Evolutionary conservation across 2,888 invertebrate species (phyloP).

Genomic region (Agrotis segetum): DNA sequence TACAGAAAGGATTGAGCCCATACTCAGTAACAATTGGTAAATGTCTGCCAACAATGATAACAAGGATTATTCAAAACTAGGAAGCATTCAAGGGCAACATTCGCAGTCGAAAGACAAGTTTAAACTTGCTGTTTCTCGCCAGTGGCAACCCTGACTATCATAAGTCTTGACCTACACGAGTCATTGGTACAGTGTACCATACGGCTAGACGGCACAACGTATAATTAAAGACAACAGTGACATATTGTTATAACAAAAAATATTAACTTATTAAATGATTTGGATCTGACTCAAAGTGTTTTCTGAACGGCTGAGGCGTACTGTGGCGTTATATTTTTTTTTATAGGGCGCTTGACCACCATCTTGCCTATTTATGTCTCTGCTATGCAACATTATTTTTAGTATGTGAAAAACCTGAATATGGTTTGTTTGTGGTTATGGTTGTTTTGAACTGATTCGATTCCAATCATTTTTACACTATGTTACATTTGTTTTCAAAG

Average conservation of each 20-base stretch:
- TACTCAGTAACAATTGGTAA: not conserved
- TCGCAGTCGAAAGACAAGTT: slow-evolving; percentile 4
- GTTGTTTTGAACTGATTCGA: too few relatives aligned
- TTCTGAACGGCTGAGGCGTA: slow-evolving; percentile 44
- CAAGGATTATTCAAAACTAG: not conserved
- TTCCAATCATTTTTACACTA: too few relatives aligned
- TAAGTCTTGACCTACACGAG: slow-evolving; percentile 76
- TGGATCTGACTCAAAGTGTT: slow-evolving; percentile 50
- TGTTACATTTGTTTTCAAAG: too few relatives aligned
- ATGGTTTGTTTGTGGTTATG: too few relatives aligned
- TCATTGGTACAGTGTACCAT: slow-evolving; percentile 74
- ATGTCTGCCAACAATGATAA: not conserved
- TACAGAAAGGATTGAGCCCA: not conserved
- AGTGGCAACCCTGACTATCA: slow-evolving; percentile 47
- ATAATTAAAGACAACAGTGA: slow-evolving; percentile 85
- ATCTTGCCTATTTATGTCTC: too few relatives aligned
- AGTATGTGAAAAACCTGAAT: too few relatives aligned
- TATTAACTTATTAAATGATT: slow-evolving; percentile 61
- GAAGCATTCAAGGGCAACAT: not conserved
- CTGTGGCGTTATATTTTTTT: slow-evolving; percentile 28
- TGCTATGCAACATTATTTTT: too few relatives aligned
- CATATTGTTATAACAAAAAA: slow-evolving; percentile 80
- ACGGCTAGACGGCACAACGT: slow-evolving; percentile 72
- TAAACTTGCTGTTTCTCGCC: slow-evolving; percentile 1
- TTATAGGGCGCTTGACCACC: too few relatives aligned